A percentile compares a stretch with the other conserved stretches of the same genome.
Evolutionary conservation across 2,888 invertebrate species (phyloP).

Genomic region (Acronicta psi): DNA sequence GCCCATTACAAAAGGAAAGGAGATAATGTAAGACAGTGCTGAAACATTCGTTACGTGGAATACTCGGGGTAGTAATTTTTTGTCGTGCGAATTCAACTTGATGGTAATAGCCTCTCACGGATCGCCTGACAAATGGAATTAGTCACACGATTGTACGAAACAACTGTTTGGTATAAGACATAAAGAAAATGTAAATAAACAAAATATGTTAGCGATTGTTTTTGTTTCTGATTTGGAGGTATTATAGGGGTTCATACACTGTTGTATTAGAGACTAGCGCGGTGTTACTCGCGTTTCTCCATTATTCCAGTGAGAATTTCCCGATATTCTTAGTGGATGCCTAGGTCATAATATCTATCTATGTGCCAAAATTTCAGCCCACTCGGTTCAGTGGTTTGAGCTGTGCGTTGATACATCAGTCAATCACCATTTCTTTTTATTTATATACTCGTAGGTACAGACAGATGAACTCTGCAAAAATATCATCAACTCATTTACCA

Average conservation of each 20-base stretch:
- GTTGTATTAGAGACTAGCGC: too few species aligned
- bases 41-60: constrained; percentile 39
- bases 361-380: too few species aligned
- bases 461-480: too few species aligned
- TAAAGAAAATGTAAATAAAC: constrained; percentile 10
- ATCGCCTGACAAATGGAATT: constrained; percentile 50
- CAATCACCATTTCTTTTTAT: too few species aligned
- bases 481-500: too few species aligned
- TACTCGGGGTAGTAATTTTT: constrained; percentile 49
- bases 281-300: too few species aligned
- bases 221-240: not conserved
- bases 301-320: too few species aligned
- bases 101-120: constrained; percentile 36
- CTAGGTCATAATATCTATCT: too few species aligned
- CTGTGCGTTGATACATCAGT: too few species aligned
- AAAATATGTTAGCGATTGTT: not conserved
- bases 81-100: constrained; percentile 30
- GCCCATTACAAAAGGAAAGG: constrained; percentile 33
- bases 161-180: constrained; percentile 8
- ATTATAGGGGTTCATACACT: not conserved
- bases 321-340: too few species aligned
- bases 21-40: constrained; percentile 39
- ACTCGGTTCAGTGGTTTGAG: too few species aligned
- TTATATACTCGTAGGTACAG: too few species aligned
- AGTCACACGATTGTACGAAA: constrained; percentile 42